Percentiles rank a stretch among this genome's conserved stretches.
Evolutionary conservation across 2,113 vertebrate species (phyloP).

Genomic region (Scartelaos histophorus): DNA sequence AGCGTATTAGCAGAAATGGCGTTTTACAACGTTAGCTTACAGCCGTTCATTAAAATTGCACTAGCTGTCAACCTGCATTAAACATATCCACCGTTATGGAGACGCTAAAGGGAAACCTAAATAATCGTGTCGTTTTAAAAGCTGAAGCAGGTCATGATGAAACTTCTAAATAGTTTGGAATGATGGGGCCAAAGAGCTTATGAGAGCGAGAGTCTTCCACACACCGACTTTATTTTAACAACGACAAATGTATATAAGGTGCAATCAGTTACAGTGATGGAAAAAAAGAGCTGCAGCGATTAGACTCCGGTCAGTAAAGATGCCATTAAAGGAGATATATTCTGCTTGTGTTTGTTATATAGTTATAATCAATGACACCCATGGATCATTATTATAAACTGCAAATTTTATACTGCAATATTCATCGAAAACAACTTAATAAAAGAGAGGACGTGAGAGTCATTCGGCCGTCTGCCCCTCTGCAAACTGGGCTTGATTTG

Average conservation of each 20-base stretch:
- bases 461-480: too few species aligned
- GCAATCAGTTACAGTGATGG: too few species aligned
- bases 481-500: too few species aligned
- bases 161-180: not conserved
- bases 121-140: slow-evolving; percentile 1
- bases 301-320: too few species aligned
- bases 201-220: not conserved
- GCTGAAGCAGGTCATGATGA: not conserved
- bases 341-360: too few species aligned
- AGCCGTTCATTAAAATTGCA: slow-evolving; percentile 5
- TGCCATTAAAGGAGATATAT: too few species aligned
- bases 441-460: too few species aligned
- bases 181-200: not conserved
- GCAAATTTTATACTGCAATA: too few species aligned
- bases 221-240: not conserved
- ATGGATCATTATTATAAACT: too few species aligned
- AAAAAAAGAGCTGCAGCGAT: too few species aligned
- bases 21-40: slow-evolving; percentile 2
- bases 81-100: not conserved
- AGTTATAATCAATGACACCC: too few species aligned
- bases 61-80: not conserved
- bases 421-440: too few species aligned
- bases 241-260: not conserved
- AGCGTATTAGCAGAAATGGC: not conserved
- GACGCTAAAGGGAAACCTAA: not conserved